Evolutionary conservation across 2,888 invertebrate species (phyloP), one percentile per base, ranked within the genome.

Genomic region (Volucella zonaria): DNA sequence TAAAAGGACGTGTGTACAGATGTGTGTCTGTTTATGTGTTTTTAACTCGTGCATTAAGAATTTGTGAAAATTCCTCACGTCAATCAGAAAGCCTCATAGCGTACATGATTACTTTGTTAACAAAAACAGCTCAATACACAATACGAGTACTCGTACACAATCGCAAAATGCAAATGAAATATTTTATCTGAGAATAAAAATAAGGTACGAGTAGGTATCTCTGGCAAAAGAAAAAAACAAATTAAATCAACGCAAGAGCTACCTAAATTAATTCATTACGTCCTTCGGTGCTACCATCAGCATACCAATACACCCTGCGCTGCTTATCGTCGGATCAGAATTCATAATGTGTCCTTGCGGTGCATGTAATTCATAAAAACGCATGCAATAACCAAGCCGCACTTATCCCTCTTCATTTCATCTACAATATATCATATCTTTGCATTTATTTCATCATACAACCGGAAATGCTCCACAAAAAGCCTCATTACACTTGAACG

Each of bases 371-470:
- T 68, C 54, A 51, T 43, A 40, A 38, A 18, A 14, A 14, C 9
- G 42, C 67, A 38, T 42, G n/a, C 45, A 56, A 1, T 8, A 8
- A 18, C 31, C 31, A 31, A 31, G 31, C 31, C 51, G 45, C 42
- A 61, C 68, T 75, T 75, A 58, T 75, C 23, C 6, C 49, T 14
- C 40, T 58, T 58, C 58, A 31, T 49, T 75, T 47, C 49, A 66
- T 75, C 42, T 56, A 67, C 59, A 67, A 51, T 59, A 67, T 66
- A 66, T 64, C 49, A 67, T 66, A 66, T 64, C 49, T 59, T 58
- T 45, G 40, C 45, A 61, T 67, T 68, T 61, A 76, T 70, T 68
- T 42, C 62, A 54, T 77, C 61, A 68, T 54, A 77, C 70, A n/a
- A 49, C 54, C 68, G 66, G 58, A 31, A 31, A 31, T 31, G 31